A percentile compares a stretch with the other conserved stretches of the same genome.
phyloP scores from a whole-genome alignment of 2,888 invertebrate genomes.

The Uropetala carovei region DNA sequence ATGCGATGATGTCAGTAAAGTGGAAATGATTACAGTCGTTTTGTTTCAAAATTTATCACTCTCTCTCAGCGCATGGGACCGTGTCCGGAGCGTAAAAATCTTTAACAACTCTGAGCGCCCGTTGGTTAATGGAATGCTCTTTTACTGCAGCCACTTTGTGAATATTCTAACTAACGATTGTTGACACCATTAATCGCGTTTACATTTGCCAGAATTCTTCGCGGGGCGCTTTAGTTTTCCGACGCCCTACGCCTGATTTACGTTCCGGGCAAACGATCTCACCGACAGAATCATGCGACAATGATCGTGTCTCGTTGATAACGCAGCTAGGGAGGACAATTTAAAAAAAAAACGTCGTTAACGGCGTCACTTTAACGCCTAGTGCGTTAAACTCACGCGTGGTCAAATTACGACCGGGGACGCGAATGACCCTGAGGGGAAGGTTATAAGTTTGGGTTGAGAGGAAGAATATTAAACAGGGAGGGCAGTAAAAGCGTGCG shows the following conservation, averaged over 20 bases:
- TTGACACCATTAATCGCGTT: too few relatives aligned
- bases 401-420: constrained; percentile 53
- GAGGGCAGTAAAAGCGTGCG: constrained; percentile 29
- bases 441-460: constrained; percentile 16
- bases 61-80: too few relatives aligned
- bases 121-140: background rate
- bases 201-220: too few relatives aligned
- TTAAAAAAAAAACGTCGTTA: constrained; percentile 53
- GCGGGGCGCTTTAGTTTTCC: background rate
- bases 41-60: too few relatives aligned
- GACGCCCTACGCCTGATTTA: constrained; percentile 38
- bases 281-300: constrained; percentile 50
- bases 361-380: constrained; percentile 33
- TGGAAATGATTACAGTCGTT: too few relatives aligned
- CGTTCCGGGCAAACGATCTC: background rate
- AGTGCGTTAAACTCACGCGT: constrained; percentile 15
- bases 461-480: constrained; percentile 43
- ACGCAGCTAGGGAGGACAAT: constrained; percentile 41
- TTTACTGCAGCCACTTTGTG: background rate
- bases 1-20: too few relatives aligned
- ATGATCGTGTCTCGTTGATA: constrained; percentile 39
- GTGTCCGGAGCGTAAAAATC: too few relatives aligned
- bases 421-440: constrained; percentile 12
- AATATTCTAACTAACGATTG: background rate
- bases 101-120: too few relatives aligned